A percentile compares a stretch with the other conserved stretches of the same genome.
phyloP scores from a whole-genome alignment of 2,797 vertebrate species.

The Champsocephalus gunnari region DNA sequence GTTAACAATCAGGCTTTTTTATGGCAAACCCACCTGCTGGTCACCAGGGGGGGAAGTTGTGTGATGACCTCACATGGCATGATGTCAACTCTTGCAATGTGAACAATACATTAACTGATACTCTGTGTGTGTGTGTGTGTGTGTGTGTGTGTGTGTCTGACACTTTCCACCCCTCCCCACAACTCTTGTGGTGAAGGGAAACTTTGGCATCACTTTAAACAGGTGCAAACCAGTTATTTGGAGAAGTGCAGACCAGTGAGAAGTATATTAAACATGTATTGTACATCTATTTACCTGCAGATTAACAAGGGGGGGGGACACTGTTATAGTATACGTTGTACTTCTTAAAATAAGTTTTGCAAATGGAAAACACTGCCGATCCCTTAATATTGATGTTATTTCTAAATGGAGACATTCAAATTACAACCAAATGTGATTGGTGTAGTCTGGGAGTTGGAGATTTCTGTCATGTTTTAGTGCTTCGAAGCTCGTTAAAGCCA shows the following conservation, averaged over 20 bases:
- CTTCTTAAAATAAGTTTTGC: constrained; percentile 9
- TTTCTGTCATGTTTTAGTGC: constrained; percentile 19
- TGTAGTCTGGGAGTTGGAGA: not conserved
- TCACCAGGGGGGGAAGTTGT: constrained; percentile 82
- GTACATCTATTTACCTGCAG: constrained; percentile 27
- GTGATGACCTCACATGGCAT: constrained; percentile 87
- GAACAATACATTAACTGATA: constrained; percentile 89
- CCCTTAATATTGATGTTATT: constrained; percentile 25
- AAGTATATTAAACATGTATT: constrained; percentile 47
- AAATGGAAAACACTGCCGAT: constrained; percentile 18
- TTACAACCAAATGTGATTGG: constrained; percentile 42
- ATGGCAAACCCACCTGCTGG: constrained; percentile 85
- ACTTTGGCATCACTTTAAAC: constrained; percentile 84
- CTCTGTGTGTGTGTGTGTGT: constrained; percentile 50
- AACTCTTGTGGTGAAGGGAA: constrained; percentile 74
- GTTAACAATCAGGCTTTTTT: constrained; percentile 35
- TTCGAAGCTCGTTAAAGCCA: constrained; percentile 12
- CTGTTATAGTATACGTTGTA: constrained; percentile 18
- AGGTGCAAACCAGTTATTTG: constrained; percentile 87
- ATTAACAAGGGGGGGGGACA: constrained; percentile 41
- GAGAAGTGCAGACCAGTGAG: constrained; percentile 64
- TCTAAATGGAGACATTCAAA: constrained; percentile 60
- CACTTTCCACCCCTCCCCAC: constrained; percentile 36
- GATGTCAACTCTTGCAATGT: constrained; percentile 86
- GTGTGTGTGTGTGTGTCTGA: constrained; percentile 58